These are phyloP conservation scores for Dicyrtoma fusca DNA, from an alignment of 2,888 invertebrate genomes.

Conservation along the genomic window DNA sequence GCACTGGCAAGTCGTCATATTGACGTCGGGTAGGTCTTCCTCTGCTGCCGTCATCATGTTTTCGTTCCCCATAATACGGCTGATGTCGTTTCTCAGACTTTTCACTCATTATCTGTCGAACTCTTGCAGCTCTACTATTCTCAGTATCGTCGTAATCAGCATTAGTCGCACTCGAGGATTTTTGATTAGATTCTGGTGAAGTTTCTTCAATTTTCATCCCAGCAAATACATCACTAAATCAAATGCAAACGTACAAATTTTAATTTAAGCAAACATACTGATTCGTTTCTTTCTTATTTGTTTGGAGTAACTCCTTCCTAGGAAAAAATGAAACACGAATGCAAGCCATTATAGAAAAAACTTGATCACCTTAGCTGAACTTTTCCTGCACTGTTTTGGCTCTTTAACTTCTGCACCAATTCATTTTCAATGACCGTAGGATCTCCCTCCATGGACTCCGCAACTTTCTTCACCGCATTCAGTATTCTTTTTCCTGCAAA, in stretches of 20 bases:
- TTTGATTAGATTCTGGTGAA: too few relatives aligned
- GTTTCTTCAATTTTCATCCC: slow-evolving; percentile 78
- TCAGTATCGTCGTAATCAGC: neutral
- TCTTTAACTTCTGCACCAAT: slow-evolving; percentile 68
- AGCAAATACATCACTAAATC: slow-evolving; percentile 70
- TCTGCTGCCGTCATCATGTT: slow-evolving; percentile 3
- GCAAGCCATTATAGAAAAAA: neutral
- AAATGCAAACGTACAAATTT: neutral
- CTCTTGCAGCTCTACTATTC: slow-evolving; percentile 49
- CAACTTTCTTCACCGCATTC: slow-evolving; percentile 73
- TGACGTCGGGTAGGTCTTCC: slow-evolving; percentile 5
- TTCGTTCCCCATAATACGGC: neutral
- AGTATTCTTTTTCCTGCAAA: slow-evolving; percentile 50
- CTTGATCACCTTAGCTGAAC: slow-evolving; percentile 47
- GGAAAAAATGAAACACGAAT: neutral
- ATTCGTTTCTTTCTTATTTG: too few relatives aligned
- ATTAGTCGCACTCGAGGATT: neutral
- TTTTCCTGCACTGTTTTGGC: slow-evolving; percentile 39
- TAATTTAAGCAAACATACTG: too few relatives aligned
- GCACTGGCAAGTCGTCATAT: slow-evolving; percentile 14
- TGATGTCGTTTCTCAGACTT: neutral
- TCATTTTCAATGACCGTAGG: slow-evolving; percentile 73
- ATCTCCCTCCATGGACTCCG: slow-evolving; percentile 70
- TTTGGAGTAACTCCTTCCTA: slow-evolving; percentile 15
- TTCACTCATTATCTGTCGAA: slow-evolving; percentile 58